Evolutionary conservation across 2,797 vertebrate species (phyloP).

Genomic region (Macropodus opercularis): DNA sequence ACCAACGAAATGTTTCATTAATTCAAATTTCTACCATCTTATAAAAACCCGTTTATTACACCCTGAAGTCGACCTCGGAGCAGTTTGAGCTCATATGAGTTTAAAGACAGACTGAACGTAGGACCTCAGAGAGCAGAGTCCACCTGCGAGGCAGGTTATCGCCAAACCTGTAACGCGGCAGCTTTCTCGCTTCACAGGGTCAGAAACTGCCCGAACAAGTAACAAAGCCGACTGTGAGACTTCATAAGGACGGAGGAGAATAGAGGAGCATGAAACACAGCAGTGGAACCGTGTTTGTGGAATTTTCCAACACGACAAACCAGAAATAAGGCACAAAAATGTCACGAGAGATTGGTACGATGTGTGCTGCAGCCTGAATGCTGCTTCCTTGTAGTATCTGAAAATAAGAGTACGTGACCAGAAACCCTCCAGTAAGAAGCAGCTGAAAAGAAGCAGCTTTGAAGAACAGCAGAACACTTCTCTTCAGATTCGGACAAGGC

Average conservation of each 20-base stretch:
- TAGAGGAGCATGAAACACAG: background rate
- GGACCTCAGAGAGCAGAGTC: background rate
- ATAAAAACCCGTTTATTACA: background rate
- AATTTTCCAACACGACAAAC: background rate
- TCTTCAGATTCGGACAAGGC: too few species aligned
- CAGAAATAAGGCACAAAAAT: background rate
- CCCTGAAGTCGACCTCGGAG: too few species aligned
- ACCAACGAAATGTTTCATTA: background rate
- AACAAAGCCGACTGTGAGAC: background rate
- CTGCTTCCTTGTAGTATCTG: background rate
- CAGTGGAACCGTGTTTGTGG: background rate
- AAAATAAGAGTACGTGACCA: background rate
- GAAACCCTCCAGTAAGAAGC: too few species aligned
- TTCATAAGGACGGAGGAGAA: background rate
- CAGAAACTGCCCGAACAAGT: background rate
- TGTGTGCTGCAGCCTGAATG: too few species aligned
- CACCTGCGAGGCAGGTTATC: background rate
- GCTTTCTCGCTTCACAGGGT: background rate
- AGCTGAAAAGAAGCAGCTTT: background rate
- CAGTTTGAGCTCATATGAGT: too few species aligned
- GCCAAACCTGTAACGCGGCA: background rate
- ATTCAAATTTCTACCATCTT: background rate
- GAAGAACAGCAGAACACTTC: background rate
- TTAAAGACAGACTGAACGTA: background rate
- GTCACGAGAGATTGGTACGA: background rate